Evolutionary conservation across 2,113 vertebrate genomes (phyloP).

Genomic region (Malaclemys terrapin): DNA sequence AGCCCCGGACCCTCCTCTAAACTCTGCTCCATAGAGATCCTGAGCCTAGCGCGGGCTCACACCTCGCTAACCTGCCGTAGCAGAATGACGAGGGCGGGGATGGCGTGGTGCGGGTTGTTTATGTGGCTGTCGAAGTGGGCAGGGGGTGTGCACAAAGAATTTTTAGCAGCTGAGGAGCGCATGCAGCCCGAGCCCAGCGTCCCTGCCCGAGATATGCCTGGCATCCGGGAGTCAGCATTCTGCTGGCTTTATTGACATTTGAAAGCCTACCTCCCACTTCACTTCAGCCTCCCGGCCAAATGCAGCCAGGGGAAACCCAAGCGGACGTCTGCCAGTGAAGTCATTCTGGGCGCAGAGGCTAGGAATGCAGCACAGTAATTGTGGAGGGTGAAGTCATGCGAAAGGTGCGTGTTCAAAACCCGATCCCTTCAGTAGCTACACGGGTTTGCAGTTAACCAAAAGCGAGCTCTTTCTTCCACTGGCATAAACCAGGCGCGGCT

Average conservation of each 20-base stretch:
- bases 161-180: slow-evolving; percentile 41
- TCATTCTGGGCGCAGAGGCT: slow-evolving; percentile 34
- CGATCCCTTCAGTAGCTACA: background rate
- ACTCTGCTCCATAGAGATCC: background rate
- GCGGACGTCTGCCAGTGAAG: slow-evolving; percentile 24
- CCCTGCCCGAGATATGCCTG: slow-evolving; percentile 53
- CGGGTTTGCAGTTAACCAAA: background rate
- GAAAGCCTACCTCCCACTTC: slow-evolving; percentile 52
- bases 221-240: slow-evolving; percentile 62
- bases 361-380: slow-evolving; percentile 36
- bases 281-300: background rate
- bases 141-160: slow-evolving; percentile 19
- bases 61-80: background rate
- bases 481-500: background rate
- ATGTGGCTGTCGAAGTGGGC: no score
- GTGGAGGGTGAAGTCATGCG: slow-evolving; percentile 15
- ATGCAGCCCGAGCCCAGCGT: background rate
- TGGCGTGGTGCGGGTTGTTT: no score
- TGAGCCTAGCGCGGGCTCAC: background rate
- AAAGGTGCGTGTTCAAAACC: slow-evolving; percentile 9
- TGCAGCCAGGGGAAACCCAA: slow-evolving; percentile 8
- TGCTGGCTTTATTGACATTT: slow-evolving; percentile 66
- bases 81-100: no score
- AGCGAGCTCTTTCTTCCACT: background rate
- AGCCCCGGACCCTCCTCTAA: background rate